Conservation (phyloP, 2,888 invertebrate species). For the Leucania comma region DNA sequence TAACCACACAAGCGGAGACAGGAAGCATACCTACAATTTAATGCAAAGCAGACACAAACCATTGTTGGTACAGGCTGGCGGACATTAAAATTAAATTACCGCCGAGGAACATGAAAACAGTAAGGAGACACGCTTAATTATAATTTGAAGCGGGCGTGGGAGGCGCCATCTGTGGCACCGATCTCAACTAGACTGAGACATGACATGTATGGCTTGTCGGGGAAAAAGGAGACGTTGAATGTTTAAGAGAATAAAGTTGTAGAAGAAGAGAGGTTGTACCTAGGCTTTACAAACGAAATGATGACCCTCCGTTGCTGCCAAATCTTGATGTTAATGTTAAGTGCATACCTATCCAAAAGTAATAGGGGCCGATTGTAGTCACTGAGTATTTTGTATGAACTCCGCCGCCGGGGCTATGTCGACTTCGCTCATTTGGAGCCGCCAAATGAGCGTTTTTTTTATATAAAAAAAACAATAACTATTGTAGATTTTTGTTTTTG, state of each 20-base stretch:
- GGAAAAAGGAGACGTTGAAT: neutral
- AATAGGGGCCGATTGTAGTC: too few species aligned
- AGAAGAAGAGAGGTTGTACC: neutral
- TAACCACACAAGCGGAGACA: neutral
- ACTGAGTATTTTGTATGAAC: too few species aligned
- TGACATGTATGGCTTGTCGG: neutral
- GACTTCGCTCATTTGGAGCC: too few species aligned
- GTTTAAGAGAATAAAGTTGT: neutral
- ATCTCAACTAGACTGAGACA: conserved; percentile 15
- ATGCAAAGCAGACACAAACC: conserved; percentile 9
- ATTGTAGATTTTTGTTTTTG: too few species aligned
- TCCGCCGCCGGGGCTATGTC: too few species aligned
- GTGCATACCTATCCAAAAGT: too few species aligned
- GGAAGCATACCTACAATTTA: neutral
- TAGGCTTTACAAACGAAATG: neutral
- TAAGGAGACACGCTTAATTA: conserved; percentile 59
- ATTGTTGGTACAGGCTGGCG: conserved; percentile 37
- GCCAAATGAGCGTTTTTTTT: too few species aligned
- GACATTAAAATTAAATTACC: conserved; percentile 61
- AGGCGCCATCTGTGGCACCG: conserved; percentile 42
- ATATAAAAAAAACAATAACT: too few species aligned
- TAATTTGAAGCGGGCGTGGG: conserved; percentile 59
- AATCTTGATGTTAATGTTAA: neutral
- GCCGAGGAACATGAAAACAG: conserved; percentile 47
- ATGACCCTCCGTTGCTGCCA: too few species aligned